These are phyloP conservation scores for Tigriopus japonicus DNA, from an alignment of 1,140 invertebrate genomes.

Conservation along the genomic window DNA sequence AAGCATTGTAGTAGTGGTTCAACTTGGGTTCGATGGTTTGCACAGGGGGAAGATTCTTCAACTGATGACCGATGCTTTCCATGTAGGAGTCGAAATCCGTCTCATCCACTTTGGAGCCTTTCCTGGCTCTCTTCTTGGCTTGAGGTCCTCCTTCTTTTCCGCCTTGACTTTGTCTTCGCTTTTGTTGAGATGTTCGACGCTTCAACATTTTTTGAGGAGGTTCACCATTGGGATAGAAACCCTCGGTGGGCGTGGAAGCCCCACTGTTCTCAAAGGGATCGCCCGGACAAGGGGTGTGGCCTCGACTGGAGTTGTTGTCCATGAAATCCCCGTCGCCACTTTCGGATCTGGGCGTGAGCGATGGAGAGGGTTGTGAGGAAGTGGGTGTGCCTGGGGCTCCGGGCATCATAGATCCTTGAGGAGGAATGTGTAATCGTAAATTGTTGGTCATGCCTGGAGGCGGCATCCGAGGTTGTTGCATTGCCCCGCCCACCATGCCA, in stretches of 20 bases:
- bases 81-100: slow-evolving; percentile 68
- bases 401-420: background rate
- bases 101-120: slow-evolving; percentile 60
- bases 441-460: background rate
- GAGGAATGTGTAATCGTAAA: background rate
- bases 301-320: slow-evolving; percentile 8
- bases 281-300: slow-evolving; percentile 12
- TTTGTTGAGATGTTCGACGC: slow-evolving; percentile 17
- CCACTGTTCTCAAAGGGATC: slow-evolving; percentile 17
- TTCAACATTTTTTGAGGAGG: slow-evolving; percentile 18
- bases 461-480: background rate
- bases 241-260: background rate
- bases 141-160: slow-evolving; percentile 23
- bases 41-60: slow-evolving; percentile 60
- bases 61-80: slow-evolving; percentile 62
- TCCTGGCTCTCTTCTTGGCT: slow-evolving; percentile 58
- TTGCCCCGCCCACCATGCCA: background rate
- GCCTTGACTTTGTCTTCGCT: slow-evolving; percentile 6
- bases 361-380: slow-evolving; percentile 14
- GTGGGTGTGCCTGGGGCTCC: background rate
- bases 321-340: slow-evolving; percentile 8
- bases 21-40: slow-evolving; percentile 69
- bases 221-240: slow-evolving; percentile 15
- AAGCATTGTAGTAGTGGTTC: slow-evolving; percentile 55
- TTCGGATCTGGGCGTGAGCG: slow-evolving; percentile 15